Conservation (phyloP, 2,797 vertebrate species). For the Uromys caudimaculatus region DNA sequence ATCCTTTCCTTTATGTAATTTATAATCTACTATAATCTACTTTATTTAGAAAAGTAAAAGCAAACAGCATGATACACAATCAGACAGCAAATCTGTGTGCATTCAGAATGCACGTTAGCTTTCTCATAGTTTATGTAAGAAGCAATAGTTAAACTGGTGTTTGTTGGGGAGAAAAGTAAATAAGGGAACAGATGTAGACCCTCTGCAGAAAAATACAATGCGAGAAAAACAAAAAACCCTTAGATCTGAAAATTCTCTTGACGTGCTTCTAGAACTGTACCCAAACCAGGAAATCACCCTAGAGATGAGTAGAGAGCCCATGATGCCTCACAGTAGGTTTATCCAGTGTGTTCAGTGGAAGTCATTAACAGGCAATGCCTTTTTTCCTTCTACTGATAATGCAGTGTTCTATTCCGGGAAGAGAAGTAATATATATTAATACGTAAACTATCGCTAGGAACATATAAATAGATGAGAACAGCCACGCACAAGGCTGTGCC, state of each 20-base stretch:
- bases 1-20: slow-evolving; percentile 40
- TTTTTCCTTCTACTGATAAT: not conserved
- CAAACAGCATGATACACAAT: slow-evolving; percentile 10
- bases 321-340: not conserved
- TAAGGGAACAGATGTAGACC: not conserved
- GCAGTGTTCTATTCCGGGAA: slow-evolving; percentile 46
- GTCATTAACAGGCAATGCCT: not conserved
- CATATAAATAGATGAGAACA: slow-evolving; percentile 13
- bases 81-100: not conserved
- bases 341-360: not conserved
- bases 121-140: slow-evolving; percentile 51
- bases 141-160: slow-evolving; percentile 8
- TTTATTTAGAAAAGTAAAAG: slow-evolving; percentile 40
- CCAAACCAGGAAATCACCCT: not conserved
- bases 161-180: slow-evolving; percentile 39
- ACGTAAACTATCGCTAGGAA: not conserved
- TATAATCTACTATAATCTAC: slow-evolving; percentile 20
- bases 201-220: not conserved
- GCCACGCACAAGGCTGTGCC: not conserved
- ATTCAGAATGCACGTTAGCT: not conserved
- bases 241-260: not conserved
- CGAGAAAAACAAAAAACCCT: not conserved
- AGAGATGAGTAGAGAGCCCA: not conserved
- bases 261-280: not conserved
- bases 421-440: slow-evolving; percentile 6